Percentiles rank a stretch among this genome's conserved stretches.
Evolutionary conservation across 2,797 vertebrate species (phyloP).

Genomic region (Hoplostethus mediterraneus): DNA sequence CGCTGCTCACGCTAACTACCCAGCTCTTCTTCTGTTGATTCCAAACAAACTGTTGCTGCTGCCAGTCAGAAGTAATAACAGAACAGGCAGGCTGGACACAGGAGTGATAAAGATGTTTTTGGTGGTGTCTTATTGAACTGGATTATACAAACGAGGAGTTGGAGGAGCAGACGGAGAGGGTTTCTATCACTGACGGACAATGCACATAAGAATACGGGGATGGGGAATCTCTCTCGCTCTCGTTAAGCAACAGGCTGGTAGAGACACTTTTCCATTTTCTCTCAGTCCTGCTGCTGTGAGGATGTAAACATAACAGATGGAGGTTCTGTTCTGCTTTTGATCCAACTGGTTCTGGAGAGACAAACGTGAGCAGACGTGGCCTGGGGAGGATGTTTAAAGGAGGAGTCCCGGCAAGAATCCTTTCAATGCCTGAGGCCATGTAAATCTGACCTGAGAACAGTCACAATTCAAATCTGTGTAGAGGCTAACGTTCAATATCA

Average conservation of each 20-base stretch:
- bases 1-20: too few species aligned
- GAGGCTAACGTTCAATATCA: neutral
- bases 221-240: too few species aligned
- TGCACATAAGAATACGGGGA: too few species aligned
- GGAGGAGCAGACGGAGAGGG: too few species aligned
- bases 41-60: too few species aligned
- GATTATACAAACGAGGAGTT: too few species aligned
- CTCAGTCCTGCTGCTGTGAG: conserved; percentile 17
- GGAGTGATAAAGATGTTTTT: too few species aligned
- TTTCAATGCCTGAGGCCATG: neutral
- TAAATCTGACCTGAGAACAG: neutral
- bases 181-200: too few species aligned
- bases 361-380: conserved; percentile 2
- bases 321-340: conserved; percentile 6
- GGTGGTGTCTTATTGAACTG: too few species aligned
- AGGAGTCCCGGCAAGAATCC: neutral
- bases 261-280: conserved; percentile 17
- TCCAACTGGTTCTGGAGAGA: conserved; percentile 8
- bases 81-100: too few species aligned
- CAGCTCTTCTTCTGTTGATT: too few species aligned
- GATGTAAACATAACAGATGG: conserved; percentile 19
- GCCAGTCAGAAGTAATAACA: too few species aligned
- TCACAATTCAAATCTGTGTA: neutral
- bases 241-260: neutral
- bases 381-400: conserved; percentile 24